Conservation (phyloP, 2,888 invertebrate genomes). For the Meloe dianella region DNA sequence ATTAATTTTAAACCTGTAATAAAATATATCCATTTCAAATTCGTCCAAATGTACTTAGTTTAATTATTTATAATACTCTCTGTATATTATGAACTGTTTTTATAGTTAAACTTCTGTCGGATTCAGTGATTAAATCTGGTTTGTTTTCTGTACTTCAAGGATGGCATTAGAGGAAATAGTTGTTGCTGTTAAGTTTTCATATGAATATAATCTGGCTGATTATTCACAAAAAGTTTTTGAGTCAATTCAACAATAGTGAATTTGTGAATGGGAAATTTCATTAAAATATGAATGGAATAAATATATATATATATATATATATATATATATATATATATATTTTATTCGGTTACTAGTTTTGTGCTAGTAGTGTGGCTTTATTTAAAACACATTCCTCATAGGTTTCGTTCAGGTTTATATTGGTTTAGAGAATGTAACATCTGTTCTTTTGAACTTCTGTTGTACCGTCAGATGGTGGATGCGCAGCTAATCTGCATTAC, state of each 20-base stretch:
- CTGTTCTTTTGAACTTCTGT: constrained; percentile 42
- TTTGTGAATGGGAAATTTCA: neutral
- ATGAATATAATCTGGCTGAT: constrained; percentile 23
- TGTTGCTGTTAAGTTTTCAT: constrained; percentile 13
- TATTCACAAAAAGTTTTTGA: neutral
- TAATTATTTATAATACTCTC: neutral
- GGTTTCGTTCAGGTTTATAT: constrained; percentile 38
- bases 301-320: no score
- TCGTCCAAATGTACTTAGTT: no score
- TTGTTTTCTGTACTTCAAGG: constrained; percentile 10
- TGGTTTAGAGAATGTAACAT: constrained; percentile 42
- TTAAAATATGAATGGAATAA: neutral
- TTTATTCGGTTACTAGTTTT: neutral
- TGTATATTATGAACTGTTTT: neutral
- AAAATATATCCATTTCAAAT: neutral
- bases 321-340: no score
- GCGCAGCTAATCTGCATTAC: constrained; percentile 52
- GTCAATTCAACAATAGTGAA: neutral
- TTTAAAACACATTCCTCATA: constrained; percentile 42
- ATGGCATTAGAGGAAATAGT: constrained; percentile 23
- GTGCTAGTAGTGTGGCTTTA: constrained; percentile 27
- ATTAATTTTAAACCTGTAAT: neutral
- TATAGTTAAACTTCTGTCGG: neutral
- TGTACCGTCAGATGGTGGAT: constrained; percentile 42
- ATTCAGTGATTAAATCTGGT: constrained; percentile 12